These are phyloP conservation scores for Probaryconus sp. DNA, from an alignment of 1,140 invertebrate species.

Conservation along the genomic window DNA sequence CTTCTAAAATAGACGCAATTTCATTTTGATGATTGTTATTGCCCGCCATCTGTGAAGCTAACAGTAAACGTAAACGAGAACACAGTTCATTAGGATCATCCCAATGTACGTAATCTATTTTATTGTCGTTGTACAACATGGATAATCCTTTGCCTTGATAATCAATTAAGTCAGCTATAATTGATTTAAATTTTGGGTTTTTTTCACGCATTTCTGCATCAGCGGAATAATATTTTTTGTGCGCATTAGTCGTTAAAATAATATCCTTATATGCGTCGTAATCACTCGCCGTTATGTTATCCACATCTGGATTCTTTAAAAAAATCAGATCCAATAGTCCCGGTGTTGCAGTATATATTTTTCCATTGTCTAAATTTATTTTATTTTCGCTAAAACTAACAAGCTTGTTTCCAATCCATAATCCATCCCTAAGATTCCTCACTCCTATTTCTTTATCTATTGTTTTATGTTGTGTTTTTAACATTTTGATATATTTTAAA, in stretches of 20 bases:
- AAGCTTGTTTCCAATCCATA: background rate
- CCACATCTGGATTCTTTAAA: background rate
- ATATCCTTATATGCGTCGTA: constrained; percentile 29
- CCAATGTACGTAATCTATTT: constrained; percentile 67
- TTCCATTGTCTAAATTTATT: background rate
- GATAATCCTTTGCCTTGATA: constrained; percentile 5
- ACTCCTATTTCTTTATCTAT: too few species aligned
- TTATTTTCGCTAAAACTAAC: background rate
- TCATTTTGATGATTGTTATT: constrained; percentile 69
- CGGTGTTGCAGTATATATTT: background rate
- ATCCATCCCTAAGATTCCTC: too few species aligned
- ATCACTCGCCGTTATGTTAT: background rate
- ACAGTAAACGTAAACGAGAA: constrained; percentile 65
- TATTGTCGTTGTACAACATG: background rate
- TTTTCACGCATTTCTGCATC: constrained; percentile 18
- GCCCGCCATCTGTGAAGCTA: constrained; percentile 66
- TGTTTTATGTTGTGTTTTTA: too few species aligned
- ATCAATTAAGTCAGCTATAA: constrained; percentile 17
- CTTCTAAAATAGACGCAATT: constrained; percentile 73
- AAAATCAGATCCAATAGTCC: constrained; percentile 1
- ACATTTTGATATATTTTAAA: too few species aligned
- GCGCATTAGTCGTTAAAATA: constrained; percentile 43
- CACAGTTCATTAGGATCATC: constrained; percentile 73
- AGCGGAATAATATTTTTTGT: constrained; percentile 38
- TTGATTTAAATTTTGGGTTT: constrained; percentile 27